Evolutionary conservation across 2,113 vertebrate genomes (phyloP), one percentile per base, ranked within the genome.

Genomic region (Mesembrinibis cayennensis): DNA sequence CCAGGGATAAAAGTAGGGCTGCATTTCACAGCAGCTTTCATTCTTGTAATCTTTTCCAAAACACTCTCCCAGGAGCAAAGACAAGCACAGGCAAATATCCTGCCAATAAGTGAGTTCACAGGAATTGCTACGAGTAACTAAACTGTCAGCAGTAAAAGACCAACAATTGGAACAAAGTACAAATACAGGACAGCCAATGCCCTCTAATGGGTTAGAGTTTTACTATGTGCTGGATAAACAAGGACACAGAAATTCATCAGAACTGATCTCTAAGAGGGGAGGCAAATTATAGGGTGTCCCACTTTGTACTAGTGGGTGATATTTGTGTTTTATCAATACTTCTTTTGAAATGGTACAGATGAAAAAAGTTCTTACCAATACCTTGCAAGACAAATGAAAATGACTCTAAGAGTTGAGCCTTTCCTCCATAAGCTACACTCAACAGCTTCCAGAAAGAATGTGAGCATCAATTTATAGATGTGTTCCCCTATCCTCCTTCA

Each of bases 61-160:
- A 97, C 71, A 72, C 40, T 71, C 85, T 95, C 92, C 62, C 89
- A 95, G 90, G 69, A 96, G 90, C 90, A 91, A 90, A 96, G 58
- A 92, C 91, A 97, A 95, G 95, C 77, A 82, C 49, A 94, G 97
- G 94, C 96, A 97, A 92, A 95, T 80, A 73, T 80, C 70, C 56
- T 97, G 95, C 92, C 94, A 98, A 53, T 72, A 95, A 96, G 93
- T 62, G 95, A 95, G 93, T 96, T 97, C 90, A 97, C 89, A 91
- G 96, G 85, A 93, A 91, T 87, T 90, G 90, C 85, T 85, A 22
- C 52, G 45, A 94, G 85, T 80, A 81, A 86, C 95, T 74, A 6
- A 89, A 93, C 91, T 92, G 69, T 89, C 91, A 95, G 93, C 92
- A 82, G 94, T 29, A 65, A 85, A 74, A 87, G 47, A 91, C 36